Base-by-base conservation (phyloP, 53 echinoderm and acorn worm genomes). In the Antedon mediterranea region DNA sequence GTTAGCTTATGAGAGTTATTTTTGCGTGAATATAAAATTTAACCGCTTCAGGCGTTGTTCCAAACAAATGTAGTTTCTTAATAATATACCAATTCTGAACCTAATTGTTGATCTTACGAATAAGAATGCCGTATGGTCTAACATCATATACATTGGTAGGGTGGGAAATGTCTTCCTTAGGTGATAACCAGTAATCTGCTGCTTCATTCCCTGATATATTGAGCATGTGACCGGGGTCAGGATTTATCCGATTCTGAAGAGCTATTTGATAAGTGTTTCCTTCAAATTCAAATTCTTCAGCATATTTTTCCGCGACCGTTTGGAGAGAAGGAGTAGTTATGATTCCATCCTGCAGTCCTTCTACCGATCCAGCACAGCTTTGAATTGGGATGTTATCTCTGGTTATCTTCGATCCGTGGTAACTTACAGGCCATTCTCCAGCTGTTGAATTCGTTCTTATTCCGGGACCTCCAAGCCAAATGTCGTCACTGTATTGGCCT, bases 341-440 rank as follows among this genome's bases (percentile, higher is more conserved):
- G n/a, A 77, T 18, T 1, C 34, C 77, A 18, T 28, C 73, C 33
- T 32, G 30, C 15, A 28, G 34, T 20, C 71, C 31, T 34, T 77
- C 13, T 4, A 76, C 28, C 14, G 57, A 75, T 14, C 14, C 3
- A 18, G 57, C 7, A 18, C 57, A 18, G 2, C 23, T 57, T 57
- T 26, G 15, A 1, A 57, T 2, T 15, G 57, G 57, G 20, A 57
- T 57, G 23, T 6, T 57, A 23, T 23, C 23, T 31, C 30, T 31
- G 0, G 26, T 32, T 27, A 31, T 71, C 18, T 23, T 30, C 14
- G 83, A 77, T 29, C 83, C 77, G 30, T 82, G 83, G 83, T 82
- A 82, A 34, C 44, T 77, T 8, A 82, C 83, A n/a, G 83, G 57
- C 83, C 83, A 82, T 42, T 82, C 83, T 15, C 77, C 72, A 33